Percentiles rank a stretch among this genome's conserved stretches.
Conservation (phyloP, 2,113 vertebrate genomes). For the Apodemus speciosus region DNA sequence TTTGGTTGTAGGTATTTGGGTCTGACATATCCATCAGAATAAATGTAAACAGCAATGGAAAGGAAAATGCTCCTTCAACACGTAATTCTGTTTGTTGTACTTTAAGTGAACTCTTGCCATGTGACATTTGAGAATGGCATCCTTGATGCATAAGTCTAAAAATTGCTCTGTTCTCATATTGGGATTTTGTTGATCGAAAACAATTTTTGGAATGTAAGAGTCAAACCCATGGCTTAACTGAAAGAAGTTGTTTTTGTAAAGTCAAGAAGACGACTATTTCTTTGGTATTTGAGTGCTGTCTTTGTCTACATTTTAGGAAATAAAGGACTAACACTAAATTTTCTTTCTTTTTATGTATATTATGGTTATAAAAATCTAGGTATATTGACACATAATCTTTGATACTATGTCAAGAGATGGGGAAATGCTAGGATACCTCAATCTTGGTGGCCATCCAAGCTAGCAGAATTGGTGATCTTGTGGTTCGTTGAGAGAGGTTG, state of each 20-base stretch:
- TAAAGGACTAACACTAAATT: neutral
- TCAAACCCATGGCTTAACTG: neutral
- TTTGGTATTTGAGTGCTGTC: neutral
- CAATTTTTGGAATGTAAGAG: neutral
- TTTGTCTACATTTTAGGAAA: neutral
- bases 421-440: neutral
- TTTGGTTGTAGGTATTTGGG: constrained; percentile 9
- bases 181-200: constrained; percentile 58
- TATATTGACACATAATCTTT: neutral
- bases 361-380: neutral
- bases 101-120: constrained; percentile 59
- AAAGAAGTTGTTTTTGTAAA: constrained; percentile 32
- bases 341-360: neutral
- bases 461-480: neutral
- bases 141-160: constrained; percentile 48
- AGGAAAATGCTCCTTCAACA: constrained; percentile 32
- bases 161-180: constrained; percentile 24
- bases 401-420: neutral
- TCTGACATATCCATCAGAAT: constrained; percentile 58
- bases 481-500: neutral
- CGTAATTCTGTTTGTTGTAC: constrained; percentile 52
- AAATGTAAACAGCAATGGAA: constrained; percentile 53
- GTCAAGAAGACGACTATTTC: neutral
- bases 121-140: constrained; percentile 73
- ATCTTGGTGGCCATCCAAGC: neutral